Percentiles rank a stretch among this genome's conserved stretches.
These are phyloP conservation scores for Sigmodon hispidus DNA, from an alignment of 2,113 vertebrate species.

Conservation along the genomic window DNA sequence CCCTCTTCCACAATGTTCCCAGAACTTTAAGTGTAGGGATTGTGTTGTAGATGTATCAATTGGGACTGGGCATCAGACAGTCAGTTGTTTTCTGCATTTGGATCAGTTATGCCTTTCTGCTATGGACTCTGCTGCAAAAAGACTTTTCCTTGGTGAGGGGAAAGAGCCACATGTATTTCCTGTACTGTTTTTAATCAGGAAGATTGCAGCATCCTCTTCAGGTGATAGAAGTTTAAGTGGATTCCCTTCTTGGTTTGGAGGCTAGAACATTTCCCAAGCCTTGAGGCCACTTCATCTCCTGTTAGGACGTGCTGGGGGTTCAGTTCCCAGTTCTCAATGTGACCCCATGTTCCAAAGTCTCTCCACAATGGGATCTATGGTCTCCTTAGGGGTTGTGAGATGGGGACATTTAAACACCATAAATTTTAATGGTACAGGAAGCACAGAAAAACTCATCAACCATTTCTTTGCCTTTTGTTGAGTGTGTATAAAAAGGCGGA, in stretches of 20 bases:
- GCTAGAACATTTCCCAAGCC: neutral
- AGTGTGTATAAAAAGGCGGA: neutral
- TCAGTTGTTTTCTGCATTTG: neutral
- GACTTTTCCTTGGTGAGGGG: neutral
- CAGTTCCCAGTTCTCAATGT: neutral
- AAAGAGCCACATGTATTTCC: neutral
- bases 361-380: neutral
- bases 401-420: neutral
- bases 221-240: neutral
- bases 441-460: neutral
- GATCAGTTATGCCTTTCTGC: neutral
- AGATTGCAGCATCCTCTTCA: neutral
- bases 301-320: neutral
- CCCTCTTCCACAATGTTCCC: neutral
- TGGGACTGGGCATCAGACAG: neutral
- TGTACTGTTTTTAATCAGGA: neutral
- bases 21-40: neutral
- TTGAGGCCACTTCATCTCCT: neutral
- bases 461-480: conserved; percentile 8
- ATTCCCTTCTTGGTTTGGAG: neutral
- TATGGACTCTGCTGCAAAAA: neutral
- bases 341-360: neutral
- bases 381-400: neutral
- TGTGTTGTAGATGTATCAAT: neutral
- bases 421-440: neutral